Conservation (phyloP, 2,888 invertebrate genomes). For the Lepidonotus clava region DNA sequence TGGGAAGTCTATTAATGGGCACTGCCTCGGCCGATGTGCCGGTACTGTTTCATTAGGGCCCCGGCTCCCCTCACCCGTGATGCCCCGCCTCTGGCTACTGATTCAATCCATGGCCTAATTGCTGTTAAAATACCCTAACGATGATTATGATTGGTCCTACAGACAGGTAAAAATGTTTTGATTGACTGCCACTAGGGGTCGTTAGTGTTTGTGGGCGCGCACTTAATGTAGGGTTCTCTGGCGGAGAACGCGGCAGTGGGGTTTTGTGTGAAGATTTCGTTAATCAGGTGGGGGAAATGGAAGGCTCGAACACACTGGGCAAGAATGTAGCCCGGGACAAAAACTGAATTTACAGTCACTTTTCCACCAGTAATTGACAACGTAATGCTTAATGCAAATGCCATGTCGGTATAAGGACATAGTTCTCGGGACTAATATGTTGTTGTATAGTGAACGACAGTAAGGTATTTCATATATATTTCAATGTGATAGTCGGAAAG, state of each 20-base stretch:
- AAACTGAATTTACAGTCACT: background rate
- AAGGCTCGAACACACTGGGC: background rate
- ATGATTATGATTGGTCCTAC: slow-evolving; percentile 22
- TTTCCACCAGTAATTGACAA: background rate
- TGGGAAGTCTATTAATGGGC: background rate
- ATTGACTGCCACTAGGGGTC: slow-evolving; percentile 37
- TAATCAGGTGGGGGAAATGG: slow-evolving; percentile 5
- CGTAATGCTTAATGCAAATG: too few relatives aligned
- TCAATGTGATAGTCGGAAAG: too few relatives aligned
- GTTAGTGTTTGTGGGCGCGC: slow-evolving; percentile 6
- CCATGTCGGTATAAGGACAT: too few relatives aligned
- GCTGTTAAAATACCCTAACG: slow-evolving; percentile 34
- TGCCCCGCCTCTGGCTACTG: background rate
- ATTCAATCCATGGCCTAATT: slow-evolving; percentile 21
- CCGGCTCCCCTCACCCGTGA: slow-evolving; percentile 10
- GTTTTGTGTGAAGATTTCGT: background rate
- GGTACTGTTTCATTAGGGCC: background rate
- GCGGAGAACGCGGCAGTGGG: background rate
- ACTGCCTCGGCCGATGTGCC: background rate
- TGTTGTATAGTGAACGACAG: too few relatives aligned
- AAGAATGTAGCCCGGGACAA: background rate
- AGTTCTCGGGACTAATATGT: too few relatives aligned
- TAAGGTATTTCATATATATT: too few relatives aligned
- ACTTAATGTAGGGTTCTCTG: background rate
- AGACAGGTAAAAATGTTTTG: slow-evolving; percentile 34